Base-by-base conservation (phyloP, 1,140 invertebrate genomes). In the Nomia melanderi region DNA sequence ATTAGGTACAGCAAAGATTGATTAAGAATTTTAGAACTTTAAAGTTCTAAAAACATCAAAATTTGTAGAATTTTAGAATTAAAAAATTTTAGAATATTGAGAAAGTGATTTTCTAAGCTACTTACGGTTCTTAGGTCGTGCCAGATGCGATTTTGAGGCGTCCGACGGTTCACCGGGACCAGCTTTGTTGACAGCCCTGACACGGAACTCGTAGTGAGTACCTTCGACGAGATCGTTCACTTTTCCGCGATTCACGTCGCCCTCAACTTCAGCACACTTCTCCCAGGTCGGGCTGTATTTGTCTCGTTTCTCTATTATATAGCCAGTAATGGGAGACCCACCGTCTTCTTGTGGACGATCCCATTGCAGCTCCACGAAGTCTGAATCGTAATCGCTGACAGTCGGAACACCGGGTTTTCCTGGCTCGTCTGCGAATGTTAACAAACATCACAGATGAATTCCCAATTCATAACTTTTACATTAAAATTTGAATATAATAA, bases 291-390 rank as follows among this genome's bases (percentile, higher is more conserved):
- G 96, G 90, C 94, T 95, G 88, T 96, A 97, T 88, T 98, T 97
- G 87, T 98, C 98, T 84, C 97, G 96, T 93, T 99, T 99, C 90
- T 99, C 98, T 91, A 99, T 97, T 31, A 99, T 93, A 82, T 99
- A 99, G 11, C 97, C 97, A 23, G 96, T 97, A 82, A 99, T 97
- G 4, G 97, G 97, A 11, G 96, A 95, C 6, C 97, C 97, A 27
- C 97, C 97, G 93, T 99, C 97, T 56, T 93, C 94, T 59, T 95
- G 93, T 23, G 98, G 98, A 79, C 95, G 94, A 62, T 94, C 94
- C 98, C 98, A 99, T 92, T 97, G 95, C n/a, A 99, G 93, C 86
- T 98, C 96, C n/a, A 99, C 98, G 86, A 97, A 98, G 91, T 98
- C 96, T 78, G 93, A 95, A 87, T 99, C 98, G 90, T 97, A 99